phyloP scores from a whole-genome alignment of 2,888 invertebrate species.

The Schrankia costaestrigalis region DNA sequence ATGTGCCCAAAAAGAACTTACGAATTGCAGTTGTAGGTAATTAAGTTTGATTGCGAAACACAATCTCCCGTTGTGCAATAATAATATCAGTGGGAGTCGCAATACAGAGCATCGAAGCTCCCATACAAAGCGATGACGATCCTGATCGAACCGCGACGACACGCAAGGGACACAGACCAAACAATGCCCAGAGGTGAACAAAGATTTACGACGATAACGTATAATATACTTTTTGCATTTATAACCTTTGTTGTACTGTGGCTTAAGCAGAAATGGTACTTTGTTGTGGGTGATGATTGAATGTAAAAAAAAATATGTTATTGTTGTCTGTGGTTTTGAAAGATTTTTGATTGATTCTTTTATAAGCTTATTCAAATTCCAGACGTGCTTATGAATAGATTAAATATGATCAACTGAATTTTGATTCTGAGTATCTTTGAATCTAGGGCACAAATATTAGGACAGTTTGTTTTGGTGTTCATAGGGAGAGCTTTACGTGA shows the following conservation, averaged over 20 bases:
- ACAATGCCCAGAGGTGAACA: conserved; percentile 36
- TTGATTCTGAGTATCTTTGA: too few species aligned
- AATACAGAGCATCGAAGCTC: conserved; percentile 33
- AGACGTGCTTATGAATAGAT: too few species aligned
- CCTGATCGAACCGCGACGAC: conserved; percentile 44
- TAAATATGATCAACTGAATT: too few species aligned
- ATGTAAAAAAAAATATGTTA: not conserved
- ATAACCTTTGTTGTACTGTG: conserved; percentile 26
- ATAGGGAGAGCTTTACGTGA: too few species aligned
- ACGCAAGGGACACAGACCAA: conserved; percentile 49
- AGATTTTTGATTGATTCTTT: too few species aligned
- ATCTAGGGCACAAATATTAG: too few species aligned
- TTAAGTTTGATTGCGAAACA: conserved; percentile 41
- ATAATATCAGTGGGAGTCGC: conserved; percentile 43
- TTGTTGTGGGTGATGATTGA: conserved; percentile 2
- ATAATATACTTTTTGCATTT: conserved; percentile 33
- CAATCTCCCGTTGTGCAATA: conserved; percentile 46
- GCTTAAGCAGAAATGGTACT: conserved; percentile 7
- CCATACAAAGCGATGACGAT: conserved; percentile 46
- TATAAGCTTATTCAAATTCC: too few species aligned
- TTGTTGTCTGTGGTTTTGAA: too few species aligned
- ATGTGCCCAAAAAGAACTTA: conserved; percentile 14
- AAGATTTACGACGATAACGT: conserved; percentile 34
- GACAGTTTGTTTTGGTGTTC: too few species aligned
- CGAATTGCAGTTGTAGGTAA: conserved; percentile 30